Evolutionary conservation across 2,113 vertebrate species (phyloP), one percentile per base, ranked within the genome.

Genomic region (Antennarius striatus): DNA sequence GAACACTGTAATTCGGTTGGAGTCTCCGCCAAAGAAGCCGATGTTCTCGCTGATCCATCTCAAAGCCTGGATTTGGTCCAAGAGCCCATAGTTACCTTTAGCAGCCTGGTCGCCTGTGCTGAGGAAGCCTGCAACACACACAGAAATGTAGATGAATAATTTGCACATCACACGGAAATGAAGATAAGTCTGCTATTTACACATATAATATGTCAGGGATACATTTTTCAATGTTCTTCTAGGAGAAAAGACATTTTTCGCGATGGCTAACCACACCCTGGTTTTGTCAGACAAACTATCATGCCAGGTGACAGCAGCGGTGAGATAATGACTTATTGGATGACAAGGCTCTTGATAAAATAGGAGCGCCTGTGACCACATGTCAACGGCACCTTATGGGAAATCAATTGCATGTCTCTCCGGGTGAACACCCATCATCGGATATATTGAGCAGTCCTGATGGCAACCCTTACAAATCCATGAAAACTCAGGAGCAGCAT

Each of bases 21-120:
- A 97, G 82, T 99, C 98, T 1, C 98, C 98, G 6, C 98, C 98
- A 7, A 99, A 99, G 94, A 97, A 98, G 81, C 95, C 98, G 22
- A 99, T 96, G 86, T 99, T 99, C 89, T 99, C 98, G 0, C 98
- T 99, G 90, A 99, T 96, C 98, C 97, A 99, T 65, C 98, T 94
- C 65, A 99, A 91, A 0, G 97, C 97, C 92, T 99, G 98, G 78
- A 99, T 99, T 92, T 99, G 98, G 91, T 99, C 97, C 87, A 99
- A 91, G 40, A 99, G 94, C 22, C 98, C 98, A 0, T 99, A 99
- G 88, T 99, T 99, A 73, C 98, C 98, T 88, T 99, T 99, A 69
- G 98, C 98, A 32, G 98, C 98, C 91, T 99, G 98, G 91, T 99
- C 98, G 0, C 98, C 97, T 0, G 98, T 99, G 77, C 97, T 99